A percentile compares a stretch with the other conserved stretches of the same genome.
phyloP scores from a whole-genome alignment of 2,888 invertebrate genomes.

The Laspeyria flexula region DNA sequence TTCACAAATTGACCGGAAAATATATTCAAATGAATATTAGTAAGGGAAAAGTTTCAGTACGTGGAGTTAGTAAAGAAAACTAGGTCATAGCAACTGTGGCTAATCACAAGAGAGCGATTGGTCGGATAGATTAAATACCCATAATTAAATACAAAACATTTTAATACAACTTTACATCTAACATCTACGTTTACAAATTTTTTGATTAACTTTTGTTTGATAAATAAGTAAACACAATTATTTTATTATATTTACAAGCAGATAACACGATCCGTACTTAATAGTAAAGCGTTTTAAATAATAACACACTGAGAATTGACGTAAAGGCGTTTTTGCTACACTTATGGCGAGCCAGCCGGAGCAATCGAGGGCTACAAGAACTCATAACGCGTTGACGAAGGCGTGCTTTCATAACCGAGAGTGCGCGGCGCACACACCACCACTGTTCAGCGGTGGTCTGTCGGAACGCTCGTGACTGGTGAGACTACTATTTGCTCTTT shows the following conservation, averaged over 20 bases:
- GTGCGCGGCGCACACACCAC: constrained; percentile 41
- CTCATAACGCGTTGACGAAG: constrained; percentile 21
- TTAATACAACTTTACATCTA: constrained; percentile 86
- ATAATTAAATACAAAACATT: constrained; percentile 84
- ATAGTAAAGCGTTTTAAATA: constrained; percentile 84
- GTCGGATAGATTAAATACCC: constrained; percentile 81
- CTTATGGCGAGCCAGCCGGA: constrained; percentile 77
- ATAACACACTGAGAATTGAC: constrained; percentile 86
- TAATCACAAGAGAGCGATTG: constrained; percentile 83
- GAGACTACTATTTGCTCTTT: constrained; percentile 80
- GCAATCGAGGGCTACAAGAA: constrained; percentile 55
- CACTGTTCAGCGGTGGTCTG: constrained; percentile 78
- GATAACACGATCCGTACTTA: constrained; percentile 81
- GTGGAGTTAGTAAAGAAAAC: constrained; percentile 65
- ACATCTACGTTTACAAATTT: constrained; percentile 82
- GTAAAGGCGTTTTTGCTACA: constrained; percentile 83
- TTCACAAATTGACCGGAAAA: constrained; percentile 63
- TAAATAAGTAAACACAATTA: constrained; percentile 84
- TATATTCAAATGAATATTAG: constrained; percentile 62
- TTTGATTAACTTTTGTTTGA: constrained; percentile 79
- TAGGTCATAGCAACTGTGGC: constrained; percentile 72
- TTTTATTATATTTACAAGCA: constrained; percentile 84
- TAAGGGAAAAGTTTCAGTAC: constrained; percentile 61
- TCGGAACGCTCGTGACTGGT: constrained; percentile 79
- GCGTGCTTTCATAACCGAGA: constrained; percentile 21